These are phyloP conservation scores for Drosophila ambigua DNA, from an alignment of 1,140 invertebrate genomes.

Conservation along the genomic window DNA sequence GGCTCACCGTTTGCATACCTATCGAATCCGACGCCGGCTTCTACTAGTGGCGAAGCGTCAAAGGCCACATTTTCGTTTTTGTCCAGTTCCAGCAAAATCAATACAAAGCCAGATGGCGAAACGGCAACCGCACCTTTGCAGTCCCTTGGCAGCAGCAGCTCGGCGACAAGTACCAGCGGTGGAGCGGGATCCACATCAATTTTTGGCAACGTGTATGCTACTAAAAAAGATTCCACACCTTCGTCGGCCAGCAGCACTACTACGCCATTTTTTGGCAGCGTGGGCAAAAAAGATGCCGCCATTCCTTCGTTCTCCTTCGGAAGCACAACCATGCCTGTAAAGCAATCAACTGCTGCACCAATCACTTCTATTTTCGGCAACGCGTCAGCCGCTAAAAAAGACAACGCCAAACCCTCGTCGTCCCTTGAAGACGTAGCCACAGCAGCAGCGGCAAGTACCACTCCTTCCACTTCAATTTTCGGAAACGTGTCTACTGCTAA, in stretches of 20 bases:
- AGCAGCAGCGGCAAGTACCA: constrained; percentile 18
- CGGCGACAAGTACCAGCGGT: constrained; percentile 10
- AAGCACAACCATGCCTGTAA: too few relatives aligned
- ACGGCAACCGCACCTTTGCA: background rate
- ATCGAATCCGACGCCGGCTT: constrained; percentile 64
- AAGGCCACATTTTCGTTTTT: constrained; percentile 30
- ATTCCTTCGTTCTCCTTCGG: too few relatives aligned
- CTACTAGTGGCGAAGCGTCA: background rate
- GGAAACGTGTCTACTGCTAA: too few relatives aligned
- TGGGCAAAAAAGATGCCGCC: too few relatives aligned
- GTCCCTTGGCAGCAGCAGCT: constrained; percentile 12
- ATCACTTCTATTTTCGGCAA: constrained; percentile 51
- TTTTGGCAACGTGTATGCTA: constrained; percentile 31
- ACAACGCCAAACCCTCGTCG: background rate
- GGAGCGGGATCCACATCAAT: constrained; percentile 30
- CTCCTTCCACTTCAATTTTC: too few relatives aligned
- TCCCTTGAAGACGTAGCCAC: background rate
- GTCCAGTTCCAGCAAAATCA: background rate
- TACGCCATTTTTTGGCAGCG: too few relatives aligned
- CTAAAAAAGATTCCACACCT: too few relatives aligned
- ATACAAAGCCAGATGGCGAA: too few relatives aligned
- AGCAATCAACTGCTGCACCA: too few relatives aligned
- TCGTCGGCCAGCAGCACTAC: too few relatives aligned
- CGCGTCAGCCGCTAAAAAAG: constrained; percentile 19
- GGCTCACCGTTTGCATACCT: constrained; percentile 86